Conservation (phyloP, 2,888 invertebrate genomes). For the Drosophila ezoana region DNA sequence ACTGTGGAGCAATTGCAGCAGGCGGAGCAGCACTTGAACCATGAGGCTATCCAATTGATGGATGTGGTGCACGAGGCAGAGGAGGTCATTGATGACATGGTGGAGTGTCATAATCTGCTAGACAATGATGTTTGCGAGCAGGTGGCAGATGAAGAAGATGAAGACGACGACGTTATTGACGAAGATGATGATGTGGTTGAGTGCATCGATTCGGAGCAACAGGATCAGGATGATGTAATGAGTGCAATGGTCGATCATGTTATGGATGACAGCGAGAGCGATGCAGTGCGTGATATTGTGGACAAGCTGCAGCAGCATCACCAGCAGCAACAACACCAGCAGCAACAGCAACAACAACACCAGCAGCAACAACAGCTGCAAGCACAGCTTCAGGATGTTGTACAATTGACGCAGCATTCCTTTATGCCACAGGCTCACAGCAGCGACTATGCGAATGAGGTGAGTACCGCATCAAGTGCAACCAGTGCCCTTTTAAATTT, state of each 20-base stretch:
- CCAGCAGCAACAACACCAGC: constrained; percentile 72
- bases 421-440: constrained; percentile 62
- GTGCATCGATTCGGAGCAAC: constrained; percentile 63
- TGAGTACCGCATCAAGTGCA: constrained; percentile 26
- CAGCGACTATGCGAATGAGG: constrained; percentile 70
- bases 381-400: constrained; percentile 60
- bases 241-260: constrained; percentile 59
- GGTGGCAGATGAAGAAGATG: constrained; percentile 59
- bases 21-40: constrained; percentile 53
- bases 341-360: constrained; percentile 60
- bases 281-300: constrained; percentile 81
- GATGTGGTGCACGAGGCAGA: constrained; percentile 61
- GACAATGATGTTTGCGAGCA: constrained; percentile 47
- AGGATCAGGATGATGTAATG: constrained; percentile 56
- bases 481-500: not conserved
- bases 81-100: constrained; percentile 64
- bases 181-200: constrained; percentile 72
- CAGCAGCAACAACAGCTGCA: constrained; percentile 59
- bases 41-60: constrained; percentile 66
- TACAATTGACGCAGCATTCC: constrained; percentile 66
- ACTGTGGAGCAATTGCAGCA: constrained; percentile 46
- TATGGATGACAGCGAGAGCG: constrained; percentile 61
- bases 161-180: constrained; percentile 47
- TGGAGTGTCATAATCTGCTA: constrained; percentile 60
- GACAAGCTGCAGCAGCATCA: constrained; percentile 80